phyloP scores from a whole-genome alignment of 2,888 invertebrate genomes.

The Drosophila aldrichi region DNA sequence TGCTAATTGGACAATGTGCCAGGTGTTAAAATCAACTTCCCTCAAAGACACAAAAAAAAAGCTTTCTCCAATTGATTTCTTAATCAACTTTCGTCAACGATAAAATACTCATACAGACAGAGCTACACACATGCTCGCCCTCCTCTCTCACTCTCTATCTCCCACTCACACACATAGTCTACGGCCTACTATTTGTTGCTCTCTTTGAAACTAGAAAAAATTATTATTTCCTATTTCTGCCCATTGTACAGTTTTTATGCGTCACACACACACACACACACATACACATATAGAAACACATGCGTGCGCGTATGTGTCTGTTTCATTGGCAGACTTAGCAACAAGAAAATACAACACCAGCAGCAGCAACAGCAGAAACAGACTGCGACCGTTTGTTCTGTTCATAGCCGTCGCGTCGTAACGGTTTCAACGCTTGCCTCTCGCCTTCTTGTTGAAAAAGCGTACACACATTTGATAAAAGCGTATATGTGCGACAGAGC shows the following conservation, averaged over 20 bases:
- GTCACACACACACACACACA: conserved; percentile 18
- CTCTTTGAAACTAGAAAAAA: conserved; percentile 30
- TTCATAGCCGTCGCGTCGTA: conserved; percentile 42
- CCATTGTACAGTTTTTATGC: conserved; percentile 70
- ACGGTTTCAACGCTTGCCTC: conserved; percentile 61
- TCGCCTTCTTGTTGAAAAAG: conserved; percentile 36
- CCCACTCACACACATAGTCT: no score
- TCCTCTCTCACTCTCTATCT: neutral
- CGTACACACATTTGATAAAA: conserved; percentile 49
- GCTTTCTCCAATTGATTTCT: conserved; percentile 45
- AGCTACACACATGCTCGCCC: neutral
- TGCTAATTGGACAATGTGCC: conserved; percentile 45
- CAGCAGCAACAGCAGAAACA: conserved; percentile 37
- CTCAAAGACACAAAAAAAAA: conserved; percentile 7
- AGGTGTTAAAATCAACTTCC: conserved; percentile 28
- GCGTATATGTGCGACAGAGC: conserved; percentile 65
- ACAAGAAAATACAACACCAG: conserved; percentile 56
- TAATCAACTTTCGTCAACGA: conserved; percentile 45
- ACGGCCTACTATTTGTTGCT: conserved; percentile 35
- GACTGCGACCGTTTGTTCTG: conserved; percentile 47
- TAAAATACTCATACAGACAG: conserved; percentile 26
- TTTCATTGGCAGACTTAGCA: conserved; percentile 74
- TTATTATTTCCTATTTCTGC: conserved; percentile 44
- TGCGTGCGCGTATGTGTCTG: conserved; percentile 5
- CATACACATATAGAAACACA: conserved; percentile 2